Evolutionary conservation across 2,888 invertebrate species (phyloP).

Genomic region (Lycocerus yunnanus): DNA sequence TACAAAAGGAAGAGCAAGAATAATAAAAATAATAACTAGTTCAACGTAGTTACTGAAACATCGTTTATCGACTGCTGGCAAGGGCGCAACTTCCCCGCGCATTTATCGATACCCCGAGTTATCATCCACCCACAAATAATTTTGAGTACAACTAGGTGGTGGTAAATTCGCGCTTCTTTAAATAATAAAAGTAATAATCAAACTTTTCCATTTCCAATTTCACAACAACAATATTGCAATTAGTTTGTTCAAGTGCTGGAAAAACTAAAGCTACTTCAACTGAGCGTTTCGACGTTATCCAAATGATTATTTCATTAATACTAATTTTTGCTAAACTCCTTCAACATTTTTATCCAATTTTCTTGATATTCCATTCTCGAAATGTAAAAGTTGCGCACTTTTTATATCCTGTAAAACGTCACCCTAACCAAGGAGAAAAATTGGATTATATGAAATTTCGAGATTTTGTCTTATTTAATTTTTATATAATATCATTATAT

Average conservation of each 20-base stretch:
- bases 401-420: too few relatives aligned
- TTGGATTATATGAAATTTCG: too few relatives aligned
- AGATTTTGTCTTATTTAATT: too few relatives aligned
- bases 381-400: too few relatives aligned
- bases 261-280: too few relatives aligned
- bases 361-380: too few relatives aligned
- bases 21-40: constrained; percentile 30
- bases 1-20: constrained; percentile 28
- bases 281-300: too few relatives aligned
- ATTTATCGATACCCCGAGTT: constrained; percentile 53
- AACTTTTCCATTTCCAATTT: background rate
- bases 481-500: too few relatives aligned
- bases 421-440: too few relatives aligned
- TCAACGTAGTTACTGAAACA: constrained; percentile 31
- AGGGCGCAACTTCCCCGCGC: constrained; percentile 51
- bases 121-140: constrained; percentile 39
- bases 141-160: constrained; percentile 24
- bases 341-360: too few relatives aligned
- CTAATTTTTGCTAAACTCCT: too few relatives aligned
- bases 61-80: constrained; percentile 49
- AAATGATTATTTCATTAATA: too few relatives aligned
- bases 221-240: background rate
- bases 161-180: constrained; percentile 26
- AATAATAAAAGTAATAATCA: background rate
- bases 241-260: background rate